Conservation (phyloP, 2,888 invertebrate species). For the Conchocele bisecta region DNA sequence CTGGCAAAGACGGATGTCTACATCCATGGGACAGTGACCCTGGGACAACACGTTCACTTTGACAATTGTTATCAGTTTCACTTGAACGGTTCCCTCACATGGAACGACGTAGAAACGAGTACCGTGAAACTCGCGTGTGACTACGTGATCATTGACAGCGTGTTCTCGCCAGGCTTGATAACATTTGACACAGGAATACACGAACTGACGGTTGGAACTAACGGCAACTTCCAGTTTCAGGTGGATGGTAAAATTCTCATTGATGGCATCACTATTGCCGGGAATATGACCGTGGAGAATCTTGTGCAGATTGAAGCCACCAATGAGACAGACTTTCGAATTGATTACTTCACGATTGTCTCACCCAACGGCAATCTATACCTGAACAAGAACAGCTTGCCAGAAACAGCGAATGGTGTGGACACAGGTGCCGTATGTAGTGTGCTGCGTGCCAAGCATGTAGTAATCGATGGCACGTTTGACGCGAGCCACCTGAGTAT, state of each 20-base stretch:
- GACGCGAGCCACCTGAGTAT: constrained; percentile 44
- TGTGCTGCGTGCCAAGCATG: constrained; percentile 45
- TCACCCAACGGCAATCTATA: constrained; percentile 48
- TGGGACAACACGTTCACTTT: no score
- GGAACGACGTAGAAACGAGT: no score
- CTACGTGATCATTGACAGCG: constrained; percentile 59
- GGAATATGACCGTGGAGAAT: constrained; percentile 58
- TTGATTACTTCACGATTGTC: constrained; percentile 48
- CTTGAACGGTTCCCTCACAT: constrained; percentile 49
- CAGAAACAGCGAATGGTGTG: constrained; percentile 24
- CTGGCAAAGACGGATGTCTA: constrained; percentile 53
- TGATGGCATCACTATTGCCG: constrained; percentile 51
- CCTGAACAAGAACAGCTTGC: constrained; percentile 37
- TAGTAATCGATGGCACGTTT: constrained; percentile 57
- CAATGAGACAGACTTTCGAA: constrained; percentile 40
- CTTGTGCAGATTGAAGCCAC: constrained; percentile 54
- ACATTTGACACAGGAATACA: constrained; percentile 54
- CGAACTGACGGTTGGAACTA: constrained; percentile 45
- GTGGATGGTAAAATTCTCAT: constrained; percentile 54
- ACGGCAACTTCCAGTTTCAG: constrained; percentile 53
- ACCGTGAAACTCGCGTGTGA: no score
- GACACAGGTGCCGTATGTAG: constrained; percentile 32
- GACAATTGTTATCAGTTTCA: constrained; percentile 57
- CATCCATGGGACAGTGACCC: constrained; percentile 55
- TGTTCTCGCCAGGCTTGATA: constrained; percentile 55